Percentiles rank a stretch among this genome's conserved stretches.
Evolutionary conservation across 2,888 invertebrate genomes (phyloP).

Genomic region (Himalopsyche tibetana): DNA sequence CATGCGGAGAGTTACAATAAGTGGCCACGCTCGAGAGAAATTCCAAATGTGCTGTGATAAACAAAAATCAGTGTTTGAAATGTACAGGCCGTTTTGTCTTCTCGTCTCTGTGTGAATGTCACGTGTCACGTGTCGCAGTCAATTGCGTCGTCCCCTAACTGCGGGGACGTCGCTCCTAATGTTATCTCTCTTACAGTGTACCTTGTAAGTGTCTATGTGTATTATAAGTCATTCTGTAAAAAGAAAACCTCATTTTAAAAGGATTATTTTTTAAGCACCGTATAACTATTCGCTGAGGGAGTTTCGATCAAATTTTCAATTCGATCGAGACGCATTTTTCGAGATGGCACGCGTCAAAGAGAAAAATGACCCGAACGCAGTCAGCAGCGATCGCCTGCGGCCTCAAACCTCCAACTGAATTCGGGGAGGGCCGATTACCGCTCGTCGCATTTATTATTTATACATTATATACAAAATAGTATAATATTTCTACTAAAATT

Average conservation of each 20-base stretch:
- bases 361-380: slow-evolving; percentile 4
- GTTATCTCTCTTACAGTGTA: slow-evolving; percentile 69
- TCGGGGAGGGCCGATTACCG: slow-evolving; percentile 48
- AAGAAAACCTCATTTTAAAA: slow-evolving; percentile 37
- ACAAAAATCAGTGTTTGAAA: slow-evolving; percentile 81
- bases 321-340: slow-evolving; percentile 21
- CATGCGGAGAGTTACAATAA: slow-evolving; percentile 62
- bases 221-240: slow-evolving; percentile 66
- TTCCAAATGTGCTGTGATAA: slow-evolving; percentile 90
- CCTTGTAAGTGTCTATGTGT: slow-evolving; percentile 71
- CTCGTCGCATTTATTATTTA: slow-evolving; percentile 61
- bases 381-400: neutral
- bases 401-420: slow-evolving; percentile 20
- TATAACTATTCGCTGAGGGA: slow-evolving; percentile 10
- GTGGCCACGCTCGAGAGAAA: slow-evolving; percentile 77
- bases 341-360: slow-evolving; percentile 1
- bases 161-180: slow-evolving; percentile 60
- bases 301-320: neutral
- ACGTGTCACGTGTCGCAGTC: slow-evolving; percentile 63
- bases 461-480: slow-evolving; percentile 71
- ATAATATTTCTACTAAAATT: slow-evolving; percentile 78
- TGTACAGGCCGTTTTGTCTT: slow-evolving; percentile 79
- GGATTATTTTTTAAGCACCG: slow-evolving; percentile 44
- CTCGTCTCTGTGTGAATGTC: slow-evolving; percentile 70
- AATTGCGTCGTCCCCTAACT: slow-evolving; percentile 61